Evolutionary conservation across 2,888 invertebrate genomes (phyloP).

Genomic region (Tineola bisselliella): DNA sequence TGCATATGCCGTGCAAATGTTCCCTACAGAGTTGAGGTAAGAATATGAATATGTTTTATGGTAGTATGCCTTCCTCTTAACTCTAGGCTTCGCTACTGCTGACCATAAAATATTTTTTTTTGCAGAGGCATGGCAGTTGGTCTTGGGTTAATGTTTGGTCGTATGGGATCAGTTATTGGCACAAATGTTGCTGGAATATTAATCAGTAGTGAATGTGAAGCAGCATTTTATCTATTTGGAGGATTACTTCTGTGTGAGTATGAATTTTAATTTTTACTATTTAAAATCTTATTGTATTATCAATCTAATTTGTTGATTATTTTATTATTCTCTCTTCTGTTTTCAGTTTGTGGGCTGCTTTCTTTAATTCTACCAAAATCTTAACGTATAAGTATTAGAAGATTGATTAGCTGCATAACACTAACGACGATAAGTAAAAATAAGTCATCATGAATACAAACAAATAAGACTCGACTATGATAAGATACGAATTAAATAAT

Average conservation of each 20-base stretch:
- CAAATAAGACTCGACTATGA: neutral
- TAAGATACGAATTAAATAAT: neutral
- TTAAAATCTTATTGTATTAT: too few species aligned
- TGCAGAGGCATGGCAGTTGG: conserved; percentile 72
- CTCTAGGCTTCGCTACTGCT: too few species aligned
- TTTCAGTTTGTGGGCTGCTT: conserved; percentile 42
- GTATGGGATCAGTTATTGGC: conserved; percentile 70
- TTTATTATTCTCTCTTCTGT: too few species aligned
- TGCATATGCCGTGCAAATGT: conserved; percentile 52
- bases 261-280: neutral
- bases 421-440: neutral
- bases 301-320: too few species aligned
- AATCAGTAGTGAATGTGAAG: conserved; percentile 68
- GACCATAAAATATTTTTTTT: neutral
- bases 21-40: conserved; percentile 57
- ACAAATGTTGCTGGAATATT: conserved; percentile 70
- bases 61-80: too few species aligned
- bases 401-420: neutral
- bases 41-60: too few species aligned
- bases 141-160: conserved; percentile 69
- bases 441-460: neutral
- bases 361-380: conserved; percentile 31
- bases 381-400: neutral
- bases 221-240: conserved; percentile 70
- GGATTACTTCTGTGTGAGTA: conserved; percentile 55